These are phyloP conservation scores for Pseudopodoces humilis DNA, from an alignment of 2,113 vertebrate species.

Conservation along the genomic window DNA sequence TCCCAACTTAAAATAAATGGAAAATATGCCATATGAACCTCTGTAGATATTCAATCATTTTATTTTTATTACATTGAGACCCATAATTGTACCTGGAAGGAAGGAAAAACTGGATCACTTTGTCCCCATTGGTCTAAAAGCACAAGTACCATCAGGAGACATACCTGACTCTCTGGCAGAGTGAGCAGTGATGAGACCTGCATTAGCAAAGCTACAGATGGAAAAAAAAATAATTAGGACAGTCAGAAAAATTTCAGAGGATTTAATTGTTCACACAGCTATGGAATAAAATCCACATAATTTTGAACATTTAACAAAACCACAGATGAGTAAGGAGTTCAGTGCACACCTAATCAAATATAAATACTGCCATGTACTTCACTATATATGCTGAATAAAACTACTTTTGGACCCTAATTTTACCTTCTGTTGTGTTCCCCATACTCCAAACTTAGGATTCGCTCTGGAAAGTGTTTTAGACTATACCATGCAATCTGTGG, in stretches of 20 bases:
- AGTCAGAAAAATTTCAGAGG: slow-evolving; percentile 15
- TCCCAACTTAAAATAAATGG: slow-evolving; percentile 53
- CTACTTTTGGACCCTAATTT: neutral
- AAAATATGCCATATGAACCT: slow-evolving; percentile 64
- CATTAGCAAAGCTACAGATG: slow-evolving; percentile 19
- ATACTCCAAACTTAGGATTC: neutral
- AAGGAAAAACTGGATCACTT: slow-evolving; percentile 71
- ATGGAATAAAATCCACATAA: neutral
- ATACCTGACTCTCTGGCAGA: slow-evolving; percentile 7
- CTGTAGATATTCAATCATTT: slow-evolving; percentile 53
- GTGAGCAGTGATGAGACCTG: neutral
- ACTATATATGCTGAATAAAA: neutral
- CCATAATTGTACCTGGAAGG: slow-evolving; percentile 66
- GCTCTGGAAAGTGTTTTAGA: neutral
- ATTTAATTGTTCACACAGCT: slow-evolving; percentile 6
- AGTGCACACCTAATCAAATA: too few species aligned
- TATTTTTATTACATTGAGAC: slow-evolving; percentile 66
- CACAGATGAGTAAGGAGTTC: rapidly evolving
- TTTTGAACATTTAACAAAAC: neutral
- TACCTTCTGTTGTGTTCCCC: neutral
- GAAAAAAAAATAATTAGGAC: slow-evolving; percentile 43
- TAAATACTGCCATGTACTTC: neutral
- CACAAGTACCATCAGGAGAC: slow-evolving; percentile 62
- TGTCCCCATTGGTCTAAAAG: slow-evolving; percentile 70
- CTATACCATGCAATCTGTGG: neutral